Conservation (phyloP, 2,113 vertebrate species). For the Tenrec ecaudatus region DNA sequence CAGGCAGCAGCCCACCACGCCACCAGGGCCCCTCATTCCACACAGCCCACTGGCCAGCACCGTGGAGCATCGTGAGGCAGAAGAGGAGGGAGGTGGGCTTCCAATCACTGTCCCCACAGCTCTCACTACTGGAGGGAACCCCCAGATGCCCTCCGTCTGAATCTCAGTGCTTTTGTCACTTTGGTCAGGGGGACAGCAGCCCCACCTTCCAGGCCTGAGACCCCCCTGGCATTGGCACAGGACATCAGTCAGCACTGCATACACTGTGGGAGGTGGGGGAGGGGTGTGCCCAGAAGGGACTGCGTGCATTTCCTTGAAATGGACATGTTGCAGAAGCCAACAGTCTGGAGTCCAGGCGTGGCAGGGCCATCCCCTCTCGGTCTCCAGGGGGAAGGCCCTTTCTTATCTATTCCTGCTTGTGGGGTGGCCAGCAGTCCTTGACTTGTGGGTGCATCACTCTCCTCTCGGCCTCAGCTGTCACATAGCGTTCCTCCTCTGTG, state of each 20-base stretch:
- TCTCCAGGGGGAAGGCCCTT: background rate
- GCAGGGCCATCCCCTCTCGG: background rate
- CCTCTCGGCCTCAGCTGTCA: background rate
- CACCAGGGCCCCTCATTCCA: background rate
- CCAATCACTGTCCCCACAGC: background rate
- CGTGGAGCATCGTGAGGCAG: background rate
- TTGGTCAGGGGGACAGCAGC: background rate
- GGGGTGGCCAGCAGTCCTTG: background rate
- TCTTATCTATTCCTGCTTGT: background rate
- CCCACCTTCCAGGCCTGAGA: background rate
- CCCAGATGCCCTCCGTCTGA: background rate
- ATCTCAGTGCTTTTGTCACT: background rate
- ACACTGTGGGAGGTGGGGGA: background rate
- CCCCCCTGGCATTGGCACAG: background rate
- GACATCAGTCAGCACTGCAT: too few relatives aligned
- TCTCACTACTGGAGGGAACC: background rate
- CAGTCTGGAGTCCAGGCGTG: background rate
- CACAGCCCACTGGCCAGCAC: rapidly evolving
- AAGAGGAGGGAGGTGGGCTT: background rate
- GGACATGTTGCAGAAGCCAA: background rate
- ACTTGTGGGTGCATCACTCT: background rate
- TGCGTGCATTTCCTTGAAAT: background rate
- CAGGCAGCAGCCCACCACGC: too few relatives aligned
- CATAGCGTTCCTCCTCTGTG: background rate
- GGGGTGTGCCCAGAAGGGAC: background rate